Evolutionary conservation across 1,140 invertebrate species (phyloP).

Genomic region (Eueides isabella): DNA sequence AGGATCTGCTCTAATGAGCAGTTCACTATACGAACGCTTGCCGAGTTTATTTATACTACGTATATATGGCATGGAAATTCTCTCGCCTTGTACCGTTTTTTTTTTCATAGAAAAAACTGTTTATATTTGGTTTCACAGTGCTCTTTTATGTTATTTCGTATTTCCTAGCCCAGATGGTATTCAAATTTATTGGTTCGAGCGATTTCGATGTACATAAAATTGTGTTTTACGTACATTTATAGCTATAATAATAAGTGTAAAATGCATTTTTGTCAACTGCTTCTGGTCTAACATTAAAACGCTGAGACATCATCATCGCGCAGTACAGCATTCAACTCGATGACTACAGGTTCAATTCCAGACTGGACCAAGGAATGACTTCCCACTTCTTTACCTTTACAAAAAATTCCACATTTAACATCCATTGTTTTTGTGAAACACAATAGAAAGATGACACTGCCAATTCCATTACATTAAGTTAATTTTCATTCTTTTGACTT

Average conservation of each 20-base stretch:
- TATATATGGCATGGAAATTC: background rate
- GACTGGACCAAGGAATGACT: too few relatives aligned
- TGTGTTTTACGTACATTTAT: background rate
- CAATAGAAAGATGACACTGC: constrained; percentile 38
- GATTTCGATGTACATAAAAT: background rate
- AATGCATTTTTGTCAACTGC: background rate
- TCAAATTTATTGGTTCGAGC: constrained; percentile 1
- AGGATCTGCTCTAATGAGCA: constrained; percentile 68
- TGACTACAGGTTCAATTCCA: too few relatives aligned
- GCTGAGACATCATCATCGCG: too few relatives aligned
- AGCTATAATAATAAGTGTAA: background rate
- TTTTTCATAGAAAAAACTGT: background rate
- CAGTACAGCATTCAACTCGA: too few relatives aligned
- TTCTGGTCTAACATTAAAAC: too few relatives aligned
- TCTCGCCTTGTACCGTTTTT: background rate
- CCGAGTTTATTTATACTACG: background rate
- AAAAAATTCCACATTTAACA: background rate
- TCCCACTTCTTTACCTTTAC: background rate
- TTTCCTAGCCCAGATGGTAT: background rate
- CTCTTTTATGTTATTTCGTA: constrained; percentile 8
- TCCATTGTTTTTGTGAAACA: constrained; percentile 7
- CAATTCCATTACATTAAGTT: constrained; percentile 55
- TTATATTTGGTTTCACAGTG: constrained; percentile 1
- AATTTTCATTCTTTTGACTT: constrained; percentile 73
- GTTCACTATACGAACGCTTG: constrained; percentile 8